phyloP scores from a whole-genome alignment of 1,140 invertebrate genomes.

The Ceratina calcarata region DNA sequence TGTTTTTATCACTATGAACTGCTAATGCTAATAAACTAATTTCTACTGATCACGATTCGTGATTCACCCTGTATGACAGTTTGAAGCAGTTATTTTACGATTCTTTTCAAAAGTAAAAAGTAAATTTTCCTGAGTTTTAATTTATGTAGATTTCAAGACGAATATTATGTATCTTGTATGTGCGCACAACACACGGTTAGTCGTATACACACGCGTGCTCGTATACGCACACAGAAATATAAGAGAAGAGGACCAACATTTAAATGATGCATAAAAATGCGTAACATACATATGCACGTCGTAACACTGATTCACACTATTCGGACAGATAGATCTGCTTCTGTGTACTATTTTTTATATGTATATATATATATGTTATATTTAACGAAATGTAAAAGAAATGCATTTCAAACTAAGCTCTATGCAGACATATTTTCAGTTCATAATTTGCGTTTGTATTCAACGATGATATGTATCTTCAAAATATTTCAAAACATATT shows the following conservation, averaged over 20 bases:
- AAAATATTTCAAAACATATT: constrained; percentile 22
- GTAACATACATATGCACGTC: not conserved
- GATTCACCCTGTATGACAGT: no score
- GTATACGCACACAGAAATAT: not conserved
- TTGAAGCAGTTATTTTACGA: no score
- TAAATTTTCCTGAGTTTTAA: constrained; percentile 18
- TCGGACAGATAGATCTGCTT: not conserved
- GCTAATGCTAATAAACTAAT: no score
- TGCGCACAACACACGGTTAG: no score
- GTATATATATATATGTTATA: not conserved
- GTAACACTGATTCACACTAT: constrained; percentile 12
- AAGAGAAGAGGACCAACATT: not conserved
- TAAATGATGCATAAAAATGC: not conserved
- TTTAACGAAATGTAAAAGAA: not conserved
- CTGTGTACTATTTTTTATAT: not conserved
- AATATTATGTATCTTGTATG: not conserved
- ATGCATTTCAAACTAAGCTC: not conserved
- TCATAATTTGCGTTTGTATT: constrained; percentile 4
- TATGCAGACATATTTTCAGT: not conserved
- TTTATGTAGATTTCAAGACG: constrained; percentile 7
- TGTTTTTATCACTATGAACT: no score
- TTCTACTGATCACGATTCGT: no score
- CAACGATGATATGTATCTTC: constrained; percentile 35
- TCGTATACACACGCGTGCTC: not conserved
- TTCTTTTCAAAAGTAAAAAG: no score